Base-by-base conservation (phyloP, 2,888 invertebrate genomes). In the Thymelicus lineola region DNA sequence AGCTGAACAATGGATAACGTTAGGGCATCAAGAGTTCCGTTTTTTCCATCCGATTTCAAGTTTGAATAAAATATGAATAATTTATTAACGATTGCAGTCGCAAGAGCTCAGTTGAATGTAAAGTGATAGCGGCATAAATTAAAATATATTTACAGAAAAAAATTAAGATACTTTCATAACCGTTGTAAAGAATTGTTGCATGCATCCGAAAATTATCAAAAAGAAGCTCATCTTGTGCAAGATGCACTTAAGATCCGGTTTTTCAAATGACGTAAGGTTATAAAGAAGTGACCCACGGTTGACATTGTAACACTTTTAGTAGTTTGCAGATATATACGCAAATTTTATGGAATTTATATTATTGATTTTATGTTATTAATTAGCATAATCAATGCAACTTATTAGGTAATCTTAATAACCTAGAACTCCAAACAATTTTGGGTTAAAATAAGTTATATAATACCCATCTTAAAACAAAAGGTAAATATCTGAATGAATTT, bases 241-340 rank as follows among this genome's bases (percentile, higher is more conserved):
- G 61, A 55, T 28, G 46, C 45, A 46, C 45, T 55, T 5, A n/a
- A 62, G 67, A 68, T 68, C 61, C 68, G 61, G 61, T 68, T 61
- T 61, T 67, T 28, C 38, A 14, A 28, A 35, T 61, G 42, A 55
- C 53, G 67, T 61, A 68, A 68, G 53, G 15, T 35, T 68, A 55
- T 61, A 61, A 61, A 61, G 55, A 61, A 61, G 55, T 68, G 45
- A 68, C 61, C 55, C 61, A 46, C 28, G 61, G 67, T 61, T 68
- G 67, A 68, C 67, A 68, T 61, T 68, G 67, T 61, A 68, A 61
- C 61, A 68, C 67, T 68, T 67, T 68, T 59, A 20, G 60, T 36
- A 35, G 12, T 55, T 55, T 45, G 45, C 20, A 12, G 45, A 45
- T 61, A 68, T 53, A 55, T n/a, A 45, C 36, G 66, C 59, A n/a